These are phyloP conservation scores for Agriopis marginaria DNA, from an alignment of 2,888 invertebrate species.

Conservation along the genomic window DNA sequence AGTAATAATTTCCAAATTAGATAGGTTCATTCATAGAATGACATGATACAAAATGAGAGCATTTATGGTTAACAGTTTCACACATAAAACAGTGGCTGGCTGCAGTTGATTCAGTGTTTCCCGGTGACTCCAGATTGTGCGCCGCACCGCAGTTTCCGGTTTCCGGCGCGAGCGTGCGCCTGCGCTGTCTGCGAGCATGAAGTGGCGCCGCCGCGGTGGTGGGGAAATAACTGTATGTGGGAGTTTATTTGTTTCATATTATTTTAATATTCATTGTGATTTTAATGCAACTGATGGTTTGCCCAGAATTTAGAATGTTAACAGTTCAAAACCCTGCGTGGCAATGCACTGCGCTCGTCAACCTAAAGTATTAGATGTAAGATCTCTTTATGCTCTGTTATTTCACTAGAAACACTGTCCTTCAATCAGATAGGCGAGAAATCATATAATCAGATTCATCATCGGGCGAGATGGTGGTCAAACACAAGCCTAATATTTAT, in stretches of 20 bases:
- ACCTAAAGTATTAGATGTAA: too few species aligned
- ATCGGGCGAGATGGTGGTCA: too few species aligned
- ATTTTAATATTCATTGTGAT: not conserved
- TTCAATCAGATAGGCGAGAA: too few species aligned
- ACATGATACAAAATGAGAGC: conserved; percentile 59
- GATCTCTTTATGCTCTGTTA: too few species aligned
- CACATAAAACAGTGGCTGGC: conserved; percentile 77
- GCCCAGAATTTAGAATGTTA: too few species aligned
- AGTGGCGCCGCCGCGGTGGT: conserved; percentile 55
- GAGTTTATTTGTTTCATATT: not conserved
- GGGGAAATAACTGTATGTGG: not conserved
- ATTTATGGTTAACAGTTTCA: conserved; percentile 77
- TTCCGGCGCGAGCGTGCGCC: conserved; percentile 79
- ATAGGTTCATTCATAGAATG: not conserved
- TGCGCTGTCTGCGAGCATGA: conserved; percentile 71
- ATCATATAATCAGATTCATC: too few species aligned
- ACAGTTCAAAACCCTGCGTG: too few species aligned
- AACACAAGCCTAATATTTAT: too few species aligned
- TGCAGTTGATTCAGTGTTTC: conserved; percentile 84
- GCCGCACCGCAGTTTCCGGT: conserved; percentile 83
- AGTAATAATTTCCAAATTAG: not conserved
- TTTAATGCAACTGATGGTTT: too few species aligned
- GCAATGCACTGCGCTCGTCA: too few species aligned
- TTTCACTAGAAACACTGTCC: too few species aligned
- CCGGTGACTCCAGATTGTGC: conserved; percentile 84